These are phyloP conservation scores for Shargacucullia verbasci DNA, from an alignment of 2,888 invertebrate genomes.

Conservation along the genomic window DNA sequence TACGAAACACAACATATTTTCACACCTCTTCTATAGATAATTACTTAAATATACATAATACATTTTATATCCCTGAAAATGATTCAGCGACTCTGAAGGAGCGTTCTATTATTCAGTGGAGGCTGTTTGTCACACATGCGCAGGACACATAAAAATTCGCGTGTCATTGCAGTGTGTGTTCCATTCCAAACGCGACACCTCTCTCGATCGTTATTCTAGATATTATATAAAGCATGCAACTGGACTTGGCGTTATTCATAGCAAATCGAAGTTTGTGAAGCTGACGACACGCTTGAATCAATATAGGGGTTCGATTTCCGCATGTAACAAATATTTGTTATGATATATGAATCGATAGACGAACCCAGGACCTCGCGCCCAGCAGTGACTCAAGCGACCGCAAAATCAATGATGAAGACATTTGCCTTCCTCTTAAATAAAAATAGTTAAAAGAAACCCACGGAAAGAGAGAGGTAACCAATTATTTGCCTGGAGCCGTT, in stretches of 20 bases:
- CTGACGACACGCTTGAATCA: no score
- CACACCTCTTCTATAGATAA: slow-evolving; percentile 9
- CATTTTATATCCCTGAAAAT: slow-evolving; percentile 23
- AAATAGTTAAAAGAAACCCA: no score
- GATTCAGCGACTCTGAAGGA: slow-evolving; percentile 31
- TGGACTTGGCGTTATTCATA: slow-evolving; percentile 16
- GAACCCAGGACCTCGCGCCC: no score
- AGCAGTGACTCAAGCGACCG: no score
- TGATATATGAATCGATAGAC: no score
- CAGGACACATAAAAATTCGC: slow-evolving; percentile 44
- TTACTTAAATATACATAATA: slow-evolving; percentile 39
- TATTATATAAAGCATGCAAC: slow-evolving; percentile 47
- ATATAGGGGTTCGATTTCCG: no score
- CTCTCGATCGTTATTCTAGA: slow-evolving; percentile 22
- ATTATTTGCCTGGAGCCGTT: no score
- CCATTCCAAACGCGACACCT: slow-evolving; percentile 41
- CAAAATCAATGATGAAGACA: no score
- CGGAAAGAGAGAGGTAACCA: no score
- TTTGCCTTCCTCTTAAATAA: no score
- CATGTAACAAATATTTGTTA: no score
- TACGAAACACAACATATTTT: neutral
- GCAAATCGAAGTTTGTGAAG: slow-evolving; percentile 9
- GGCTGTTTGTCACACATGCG: slow-evolving; percentile 41
- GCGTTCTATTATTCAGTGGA: slow-evolving; percentile 44
- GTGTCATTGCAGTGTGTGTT: slow-evolving; percentile 43